A percentile compares a stretch with the other conserved stretches of the same genome.
These are phyloP conservation scores for Drosophila athabasca DNA, from an alignment of 1,140 invertebrate species.

Conservation along the genomic window DNA sequence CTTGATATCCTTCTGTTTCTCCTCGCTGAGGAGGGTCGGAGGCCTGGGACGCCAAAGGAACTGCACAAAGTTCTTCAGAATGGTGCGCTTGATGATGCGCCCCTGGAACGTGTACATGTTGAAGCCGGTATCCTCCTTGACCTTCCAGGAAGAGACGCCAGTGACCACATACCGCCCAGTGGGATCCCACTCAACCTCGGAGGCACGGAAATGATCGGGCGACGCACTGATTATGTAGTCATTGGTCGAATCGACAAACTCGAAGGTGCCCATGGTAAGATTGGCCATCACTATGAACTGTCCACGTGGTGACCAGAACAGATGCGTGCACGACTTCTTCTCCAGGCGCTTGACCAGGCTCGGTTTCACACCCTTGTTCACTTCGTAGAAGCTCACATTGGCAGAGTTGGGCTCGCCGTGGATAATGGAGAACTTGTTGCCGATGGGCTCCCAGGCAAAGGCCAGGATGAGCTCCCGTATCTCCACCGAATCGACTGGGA, in stretches of 20 bases:
- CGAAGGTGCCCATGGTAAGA: constrained; percentile 93
- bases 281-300: constrained; percentile 97
- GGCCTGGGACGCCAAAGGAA: constrained; percentile 98
- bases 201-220: constrained; percentile 95
- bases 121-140: constrained; percentile 98
- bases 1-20: constrained; percentile 96
- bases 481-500: constrained; percentile 98
- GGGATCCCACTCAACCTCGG: constrained; percentile 99
- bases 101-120: constrained; percentile 99
- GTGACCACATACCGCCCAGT: constrained; percentile 98
- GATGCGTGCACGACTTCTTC: constrained; percentile 95
- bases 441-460: constrained; percentile 99
- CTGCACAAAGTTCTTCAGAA: constrained; percentile 96
- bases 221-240: constrained; percentile 97
- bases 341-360: constrained; percentile 95
- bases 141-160: constrained; percentile 97
- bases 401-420: constrained; percentile 95
- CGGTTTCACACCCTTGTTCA: constrained; percentile 94
- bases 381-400: constrained; percentile 96
- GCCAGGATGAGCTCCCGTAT: constrained; percentile 96
- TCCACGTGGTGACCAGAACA: constrained; percentile 98
- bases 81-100: constrained; percentile 89
- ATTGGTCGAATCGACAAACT: constrained; percentile 95
- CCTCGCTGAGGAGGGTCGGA: constrained; percentile 91
- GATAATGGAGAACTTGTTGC: constrained; percentile 97